Base-by-base conservation (phyloP, 2,797 vertebrate genomes). In the Petrocephalus schoutedeni region DNA sequence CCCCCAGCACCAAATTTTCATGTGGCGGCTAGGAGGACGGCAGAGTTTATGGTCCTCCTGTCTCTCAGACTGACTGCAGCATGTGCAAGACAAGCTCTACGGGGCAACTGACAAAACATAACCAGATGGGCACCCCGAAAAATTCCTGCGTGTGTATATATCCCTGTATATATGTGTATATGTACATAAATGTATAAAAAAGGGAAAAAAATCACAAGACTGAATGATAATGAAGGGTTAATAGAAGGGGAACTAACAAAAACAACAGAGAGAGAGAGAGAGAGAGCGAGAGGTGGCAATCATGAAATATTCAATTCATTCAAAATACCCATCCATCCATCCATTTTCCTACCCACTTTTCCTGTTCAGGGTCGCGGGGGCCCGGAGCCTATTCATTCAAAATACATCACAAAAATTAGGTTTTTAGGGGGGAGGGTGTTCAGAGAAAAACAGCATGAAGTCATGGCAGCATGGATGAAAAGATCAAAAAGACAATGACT, bases 401-500 rank as follows among this genome's bases (percentile, higher is more conserved):
- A 45, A 88, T 23, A 21, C 67, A 54, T 16, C 49, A 84, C 3
- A 85, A 32, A 28, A 87, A 85, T 6, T 67, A 3, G 45, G 12
- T 36, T 53, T 23, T 23, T 4, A 54, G 32, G 23, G 36, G 32
- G 28, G 28, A 36, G n/a, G 19, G 23, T 14, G 23, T 14, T 23
- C 23, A 61, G 71, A 54, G 56, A 77, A 61, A 23, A 86, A 85
- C 49, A 71, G 64, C 61, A 77, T 28, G 36, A 57, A 80, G 21
- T 71, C 59, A 77, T 28, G 54, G 45, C 49, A 86, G 51, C 58
- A 86, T 53, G 45, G 7, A 28, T 23, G 59, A 32, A 83, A 49
- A 89, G 88, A 85, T 71, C 49, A 64, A 77, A 28, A 89, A 83
- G 54, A 85, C 53, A 54, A 19, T 36, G 59, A 85, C 21, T 54